These are phyloP conservation scores for Maccullochella peelii DNA, from an alignment of 2,113 vertebrate species.

Conservation along the genomic window DNA sequence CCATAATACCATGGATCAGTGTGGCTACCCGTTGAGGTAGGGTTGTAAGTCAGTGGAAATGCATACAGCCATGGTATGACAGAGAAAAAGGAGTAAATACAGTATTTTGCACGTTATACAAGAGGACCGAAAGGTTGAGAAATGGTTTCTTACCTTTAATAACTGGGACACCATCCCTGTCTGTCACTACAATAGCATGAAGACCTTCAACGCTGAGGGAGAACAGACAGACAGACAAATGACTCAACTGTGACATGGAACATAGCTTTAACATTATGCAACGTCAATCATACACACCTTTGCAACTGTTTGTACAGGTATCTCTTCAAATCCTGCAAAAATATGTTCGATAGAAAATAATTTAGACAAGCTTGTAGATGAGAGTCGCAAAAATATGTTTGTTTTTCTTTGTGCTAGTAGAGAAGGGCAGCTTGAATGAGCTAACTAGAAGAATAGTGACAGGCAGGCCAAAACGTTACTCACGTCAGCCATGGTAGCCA, in stretches of 20 bases:
- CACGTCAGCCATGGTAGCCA: slow-evolving; percentile 62
- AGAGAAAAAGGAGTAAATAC: background rate
- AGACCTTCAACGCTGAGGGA: slow-evolving; percentile 92
- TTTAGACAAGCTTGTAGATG: background rate
- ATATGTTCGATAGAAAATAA: background rate
- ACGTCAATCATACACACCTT: slow-evolving; percentile 83
- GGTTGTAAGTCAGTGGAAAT: background rate
- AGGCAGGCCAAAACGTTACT: slow-evolving; percentile 22
- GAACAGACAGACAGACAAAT: background rate
- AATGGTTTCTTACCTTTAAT: slow-evolving; percentile 90
- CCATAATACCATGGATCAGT: background rate
- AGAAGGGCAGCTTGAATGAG: background rate
- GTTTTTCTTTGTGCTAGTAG: too few relatives aligned
- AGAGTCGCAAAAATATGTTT: background rate
- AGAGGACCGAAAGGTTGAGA: background rate
- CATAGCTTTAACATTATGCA: too few relatives aligned
- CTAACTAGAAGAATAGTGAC: too few relatives aligned
- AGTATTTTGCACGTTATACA: background rate
- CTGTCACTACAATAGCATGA: slow-evolving; percentile 96
- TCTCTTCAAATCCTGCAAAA: slow-evolving; percentile 91
- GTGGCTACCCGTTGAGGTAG: background rate
- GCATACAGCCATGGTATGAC: background rate
- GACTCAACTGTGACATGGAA: background rate
- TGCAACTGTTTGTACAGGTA: slow-evolving; percentile 96
- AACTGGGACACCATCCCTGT: slow-evolving; percentile 96